Percentiles rank a stretch among this genome's conserved stretches.
These are phyloP conservation scores for Monodelphis domestica DNA, from an alignment of 2,797 vertebrate species.

Conservation along the genomic window DNA sequence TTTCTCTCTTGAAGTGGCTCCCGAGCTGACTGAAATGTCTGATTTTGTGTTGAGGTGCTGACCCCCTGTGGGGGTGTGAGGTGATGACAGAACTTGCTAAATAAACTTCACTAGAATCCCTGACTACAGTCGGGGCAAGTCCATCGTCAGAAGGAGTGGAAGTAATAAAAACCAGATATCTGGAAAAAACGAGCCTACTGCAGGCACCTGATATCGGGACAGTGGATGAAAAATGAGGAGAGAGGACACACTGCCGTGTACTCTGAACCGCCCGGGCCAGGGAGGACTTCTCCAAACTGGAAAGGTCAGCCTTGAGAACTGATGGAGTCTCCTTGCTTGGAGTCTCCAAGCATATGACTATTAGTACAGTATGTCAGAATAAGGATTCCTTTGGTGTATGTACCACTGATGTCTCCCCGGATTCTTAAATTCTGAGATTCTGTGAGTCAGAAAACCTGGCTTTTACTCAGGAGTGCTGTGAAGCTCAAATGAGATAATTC, in stretches of 20 bases:
- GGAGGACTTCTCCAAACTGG: neutral
- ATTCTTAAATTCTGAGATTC: neutral
- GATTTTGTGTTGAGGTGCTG: conserved; percentile 16
- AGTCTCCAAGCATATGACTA: neutral
- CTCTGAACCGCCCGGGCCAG: neutral
- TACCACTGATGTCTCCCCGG: neutral
- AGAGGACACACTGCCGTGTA: neutral
- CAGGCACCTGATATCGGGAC: conserved; percentile 4
- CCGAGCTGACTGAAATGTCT: neutral
- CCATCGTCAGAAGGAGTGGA: neutral
- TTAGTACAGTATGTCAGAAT: neutral
- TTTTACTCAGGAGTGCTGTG: neutral
- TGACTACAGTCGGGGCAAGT: neutral
- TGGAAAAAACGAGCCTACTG: neutral
- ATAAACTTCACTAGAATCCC: neutral
- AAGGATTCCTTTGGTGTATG: neutral
- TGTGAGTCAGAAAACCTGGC: neutral
- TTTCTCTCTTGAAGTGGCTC: neutral
- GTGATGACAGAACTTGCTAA: neutral
- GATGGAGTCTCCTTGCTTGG: neutral
- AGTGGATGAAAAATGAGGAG: neutral
- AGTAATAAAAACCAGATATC: conserved; percentile 8
- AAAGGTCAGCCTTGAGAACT: neutral
- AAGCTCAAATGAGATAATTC: neutral
- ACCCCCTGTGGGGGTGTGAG: conserved; percentile 34